These are phyloP conservation scores for Heliconius himera DNA, from an alignment of 1,140 invertebrate genomes.

Conservation along the genomic window DNA sequence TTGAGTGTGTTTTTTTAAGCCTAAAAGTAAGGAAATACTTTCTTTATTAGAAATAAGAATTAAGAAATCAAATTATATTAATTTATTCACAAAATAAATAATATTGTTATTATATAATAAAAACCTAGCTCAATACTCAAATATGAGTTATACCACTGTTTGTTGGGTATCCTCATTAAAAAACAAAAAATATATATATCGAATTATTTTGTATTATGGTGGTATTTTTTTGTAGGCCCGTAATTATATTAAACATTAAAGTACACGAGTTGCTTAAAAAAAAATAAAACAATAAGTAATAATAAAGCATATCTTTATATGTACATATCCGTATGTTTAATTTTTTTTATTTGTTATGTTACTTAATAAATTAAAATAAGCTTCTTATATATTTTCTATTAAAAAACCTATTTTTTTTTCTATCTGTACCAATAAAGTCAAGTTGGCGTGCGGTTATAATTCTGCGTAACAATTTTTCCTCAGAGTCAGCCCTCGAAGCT, in stretches of 20 bases:
- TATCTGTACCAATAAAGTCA: constrained; percentile 32
- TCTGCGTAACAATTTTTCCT: constrained; percentile 38
- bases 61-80: too few species aligned
- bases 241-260: not conserved
- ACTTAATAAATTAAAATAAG: not conserved
- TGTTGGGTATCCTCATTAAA: too few species aligned
- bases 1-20: too few species aligned
- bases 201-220: not conserved
- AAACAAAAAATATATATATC: not conserved
- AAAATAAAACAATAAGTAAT: constrained; percentile 2
- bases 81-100: too few species aligned
- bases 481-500: constrained; percentile 26
- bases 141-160: not conserved
- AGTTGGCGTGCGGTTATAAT: constrained; percentile 33
- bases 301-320: not conserved
- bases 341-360: not conserved
- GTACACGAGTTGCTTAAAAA: not conserved
- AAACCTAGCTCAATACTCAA: not conserved
- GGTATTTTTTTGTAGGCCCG: not conserved
- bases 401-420: not conserved
- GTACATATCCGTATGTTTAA: not conserved
- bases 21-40: too few species aligned
- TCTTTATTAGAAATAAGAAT: too few species aligned
- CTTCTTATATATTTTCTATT: not conserved
- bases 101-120: not conserved